Evolutionary conservation across 2,113 vertebrate species (phyloP).

Genomic region (Equus quagga): DNA sequence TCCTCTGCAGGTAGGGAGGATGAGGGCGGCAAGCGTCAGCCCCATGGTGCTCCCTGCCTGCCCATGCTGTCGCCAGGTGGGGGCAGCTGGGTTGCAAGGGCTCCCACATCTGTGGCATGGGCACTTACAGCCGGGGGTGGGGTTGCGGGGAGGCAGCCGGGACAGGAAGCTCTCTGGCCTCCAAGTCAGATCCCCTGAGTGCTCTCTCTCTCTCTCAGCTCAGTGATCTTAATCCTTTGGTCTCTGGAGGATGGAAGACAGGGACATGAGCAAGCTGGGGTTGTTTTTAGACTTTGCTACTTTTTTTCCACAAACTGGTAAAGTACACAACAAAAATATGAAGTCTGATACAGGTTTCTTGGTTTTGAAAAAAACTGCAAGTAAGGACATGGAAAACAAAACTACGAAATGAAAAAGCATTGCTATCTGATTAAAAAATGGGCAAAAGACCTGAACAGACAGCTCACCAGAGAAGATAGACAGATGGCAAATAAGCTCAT

Average conservation of each 20-base stretch:
- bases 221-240: neutral
- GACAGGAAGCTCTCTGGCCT: neutral
- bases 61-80: neutral
- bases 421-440: neutral
- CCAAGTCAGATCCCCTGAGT: neutral
- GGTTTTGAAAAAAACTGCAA: neutral
- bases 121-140: neutral
- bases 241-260: neutral
- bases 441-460: neutral
- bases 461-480: neutral
- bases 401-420: neutral
- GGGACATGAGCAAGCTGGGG: neutral
- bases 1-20: neutral
- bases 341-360: neutral
- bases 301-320: neutral
- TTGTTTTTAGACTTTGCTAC: neutral
- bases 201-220: neutral
- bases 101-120: neutral
- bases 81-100: neutral
- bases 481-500: neutral
- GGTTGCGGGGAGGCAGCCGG: rapidly evolving
- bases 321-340: neutral
- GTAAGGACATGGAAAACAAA: neutral
- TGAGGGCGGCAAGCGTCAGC: neutral
- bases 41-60: neutral